Evolutionary conservation across 2,113 vertebrate genomes (phyloP).

Genomic region (Thoracochromis brauschi): DNA sequence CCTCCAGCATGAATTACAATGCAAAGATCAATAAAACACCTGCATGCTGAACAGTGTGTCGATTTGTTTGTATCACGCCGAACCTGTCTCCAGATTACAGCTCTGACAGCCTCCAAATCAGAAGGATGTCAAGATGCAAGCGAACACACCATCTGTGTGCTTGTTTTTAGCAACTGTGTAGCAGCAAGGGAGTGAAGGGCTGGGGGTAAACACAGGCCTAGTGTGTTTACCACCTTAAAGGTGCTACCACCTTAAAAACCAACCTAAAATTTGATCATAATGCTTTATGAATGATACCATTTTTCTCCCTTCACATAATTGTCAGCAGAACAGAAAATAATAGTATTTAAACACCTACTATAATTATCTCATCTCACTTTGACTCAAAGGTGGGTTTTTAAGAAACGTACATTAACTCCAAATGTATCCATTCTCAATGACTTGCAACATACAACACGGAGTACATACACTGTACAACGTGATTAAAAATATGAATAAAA

Average conservation of each 20-base stretch:
- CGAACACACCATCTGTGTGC: background rate
- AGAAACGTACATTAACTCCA: background rate
- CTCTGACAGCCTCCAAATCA: background rate
- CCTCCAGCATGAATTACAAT: slow-evolving; percentile 66
- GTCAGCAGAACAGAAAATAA: background rate
- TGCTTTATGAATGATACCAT: background rate
- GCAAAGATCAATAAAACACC: slow-evolving; percentile 79
- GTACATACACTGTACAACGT: background rate
- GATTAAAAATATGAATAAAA: background rate
- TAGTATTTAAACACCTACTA: background rate
- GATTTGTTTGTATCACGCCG: background rate
- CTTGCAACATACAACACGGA: background rate
- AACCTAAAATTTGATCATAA: background rate
- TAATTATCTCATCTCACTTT: background rate
- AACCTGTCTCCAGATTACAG: slow-evolving; percentile 33
- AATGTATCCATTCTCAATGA: background rate
- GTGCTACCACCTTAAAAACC: background rate
- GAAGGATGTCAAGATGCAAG: background rate
- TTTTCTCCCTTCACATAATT: background rate
- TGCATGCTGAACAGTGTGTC: slow-evolving; percentile 53
- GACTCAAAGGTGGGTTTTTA: background rate
- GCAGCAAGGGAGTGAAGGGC: background rate
- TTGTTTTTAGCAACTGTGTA: background rate
- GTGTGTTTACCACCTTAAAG: background rate
- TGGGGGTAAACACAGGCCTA: background rate